phyloP scores from a whole-genome alignment of 2,797 vertebrate species.

The Gymnocypris eckloni region DNA sequence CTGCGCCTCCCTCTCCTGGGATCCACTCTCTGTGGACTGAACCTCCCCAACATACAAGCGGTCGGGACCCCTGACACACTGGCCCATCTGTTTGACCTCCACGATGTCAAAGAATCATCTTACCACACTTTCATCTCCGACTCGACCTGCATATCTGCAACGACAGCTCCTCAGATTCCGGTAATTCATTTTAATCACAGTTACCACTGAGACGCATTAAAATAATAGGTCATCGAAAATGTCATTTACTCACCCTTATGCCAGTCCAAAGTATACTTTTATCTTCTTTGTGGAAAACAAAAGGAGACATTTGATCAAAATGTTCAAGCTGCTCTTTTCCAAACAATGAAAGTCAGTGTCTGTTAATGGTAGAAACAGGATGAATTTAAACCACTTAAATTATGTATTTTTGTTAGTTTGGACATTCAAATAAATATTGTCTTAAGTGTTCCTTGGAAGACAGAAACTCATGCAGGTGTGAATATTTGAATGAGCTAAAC shows the following conservation, averaged over 20 bases:
- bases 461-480: neutral
- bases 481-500: neutral
- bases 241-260: neutral
- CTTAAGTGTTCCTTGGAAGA: neutral
- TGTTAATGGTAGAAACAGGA: neutral
- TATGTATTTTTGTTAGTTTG: neutral
- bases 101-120: conserved; percentile 95
- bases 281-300: neutral
- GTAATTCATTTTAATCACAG: conserved; percentile 67
- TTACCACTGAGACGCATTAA: neutral
- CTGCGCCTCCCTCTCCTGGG: conserved; percentile 86
- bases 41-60: too few relatives aligned
- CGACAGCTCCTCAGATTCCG: conserved; percentile 88
- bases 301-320: neutral
- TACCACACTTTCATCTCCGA: conserved; percentile 97
- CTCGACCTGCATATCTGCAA: conserved; percentile 96
- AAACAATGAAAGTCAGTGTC: neutral
- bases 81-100: conserved; percentile 91
- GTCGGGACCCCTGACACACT: conserved; percentile 79
- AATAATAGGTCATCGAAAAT: neutral
- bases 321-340: neutral
- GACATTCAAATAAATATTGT: neutral
- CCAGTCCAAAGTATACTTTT: too few relatives aligned
- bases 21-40: conserved; percentile 87
- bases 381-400: neutral